Conservation (phyloP, 2,797 vertebrate genomes). For the Anabacerthia variegaticeps region DNA sequence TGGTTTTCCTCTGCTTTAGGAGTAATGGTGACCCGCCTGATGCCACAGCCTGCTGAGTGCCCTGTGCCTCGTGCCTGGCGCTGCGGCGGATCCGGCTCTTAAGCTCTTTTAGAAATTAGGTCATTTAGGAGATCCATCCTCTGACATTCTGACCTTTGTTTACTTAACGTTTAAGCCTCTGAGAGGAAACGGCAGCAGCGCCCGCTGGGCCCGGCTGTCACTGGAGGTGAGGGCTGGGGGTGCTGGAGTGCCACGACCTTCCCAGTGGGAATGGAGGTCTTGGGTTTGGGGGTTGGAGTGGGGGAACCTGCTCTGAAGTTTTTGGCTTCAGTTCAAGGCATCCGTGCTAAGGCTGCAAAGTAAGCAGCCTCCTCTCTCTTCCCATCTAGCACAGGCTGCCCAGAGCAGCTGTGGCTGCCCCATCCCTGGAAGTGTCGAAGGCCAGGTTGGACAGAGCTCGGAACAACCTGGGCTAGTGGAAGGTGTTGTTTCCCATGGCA, state of each 20-base stretch:
- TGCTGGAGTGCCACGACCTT: fast-evolving
- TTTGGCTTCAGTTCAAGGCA: not conserved
- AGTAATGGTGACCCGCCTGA: not conserved
- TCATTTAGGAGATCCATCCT: slow-evolving; percentile 62
- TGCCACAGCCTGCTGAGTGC: not conserved
- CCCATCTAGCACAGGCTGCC: not conserved
- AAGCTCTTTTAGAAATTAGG: slow-evolving; percentile 70
- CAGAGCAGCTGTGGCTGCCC: not conserved
- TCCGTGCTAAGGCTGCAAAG: not conserved
- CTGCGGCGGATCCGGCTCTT: not conserved
- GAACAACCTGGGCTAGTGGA: fast-evolving
- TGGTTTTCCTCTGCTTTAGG: not conserved
- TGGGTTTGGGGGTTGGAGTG: not conserved
- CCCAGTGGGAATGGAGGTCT: fast-evolving
- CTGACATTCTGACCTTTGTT: slow-evolving; percentile 65
- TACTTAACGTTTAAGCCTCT: slow-evolving; percentile 73
- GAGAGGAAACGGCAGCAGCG: not conserved
- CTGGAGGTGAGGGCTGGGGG: not conserved
- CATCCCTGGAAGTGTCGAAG: fast-evolving
- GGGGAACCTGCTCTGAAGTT: not conserved
- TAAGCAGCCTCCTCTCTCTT: not conserved
- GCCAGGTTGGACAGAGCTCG: fast-evolving
- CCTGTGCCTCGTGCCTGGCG: not conserved
- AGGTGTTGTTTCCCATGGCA: not conserved
- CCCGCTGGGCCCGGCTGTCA: fast-evolving